Evolutionary conservation across 2,888 invertebrate genomes (phyloP).

Genomic region (Linnaemya tessellans): DNA sequence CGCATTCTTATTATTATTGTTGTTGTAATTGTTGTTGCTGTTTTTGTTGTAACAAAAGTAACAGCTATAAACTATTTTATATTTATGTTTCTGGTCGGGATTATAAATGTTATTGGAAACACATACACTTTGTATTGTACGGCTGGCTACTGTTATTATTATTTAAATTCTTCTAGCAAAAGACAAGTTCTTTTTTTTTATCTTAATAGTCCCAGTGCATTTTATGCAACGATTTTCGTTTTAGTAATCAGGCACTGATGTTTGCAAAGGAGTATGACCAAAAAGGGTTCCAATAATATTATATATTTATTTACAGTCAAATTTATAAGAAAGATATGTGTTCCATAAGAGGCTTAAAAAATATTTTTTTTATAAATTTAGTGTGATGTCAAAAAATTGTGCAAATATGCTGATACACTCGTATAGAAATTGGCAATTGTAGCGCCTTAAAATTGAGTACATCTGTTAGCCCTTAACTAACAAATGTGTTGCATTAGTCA

Average conservation of each 20-base stretch:
- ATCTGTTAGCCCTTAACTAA: no score
- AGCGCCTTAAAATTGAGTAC: no score
- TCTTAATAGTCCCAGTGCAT: constrained; percentile 18
- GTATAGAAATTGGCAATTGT: no score
- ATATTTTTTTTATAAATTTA: constrained; percentile 76
- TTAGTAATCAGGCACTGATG: not conserved
- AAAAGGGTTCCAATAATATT: constrained; percentile 6
- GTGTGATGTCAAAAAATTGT: constrained; percentile 63
- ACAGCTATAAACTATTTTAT: constrained; percentile 55
- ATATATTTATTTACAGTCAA: no score
- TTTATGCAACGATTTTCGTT: constrained; percentile 14
- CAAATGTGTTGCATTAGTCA: no score
- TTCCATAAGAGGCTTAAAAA: no score
- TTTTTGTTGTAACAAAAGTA: not conserved
- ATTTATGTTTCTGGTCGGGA: constrained; percentile 28
- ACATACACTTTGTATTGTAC: constrained; percentile 16
- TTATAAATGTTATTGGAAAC: constrained; percentile 49
- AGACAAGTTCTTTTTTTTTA: not conserved
- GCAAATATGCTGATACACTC: not conserved
- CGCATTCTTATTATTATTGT: no score
- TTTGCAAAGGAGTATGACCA: not conserved
- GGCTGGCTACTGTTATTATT: constrained; percentile 63
- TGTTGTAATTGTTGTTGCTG: not conserved
- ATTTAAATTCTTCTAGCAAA: constrained; percentile 41
- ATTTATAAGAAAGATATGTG: no score